phyloP scores from a whole-genome alignment of 2,888 invertebrate genomes.

The Julus scandinavius region DNA sequence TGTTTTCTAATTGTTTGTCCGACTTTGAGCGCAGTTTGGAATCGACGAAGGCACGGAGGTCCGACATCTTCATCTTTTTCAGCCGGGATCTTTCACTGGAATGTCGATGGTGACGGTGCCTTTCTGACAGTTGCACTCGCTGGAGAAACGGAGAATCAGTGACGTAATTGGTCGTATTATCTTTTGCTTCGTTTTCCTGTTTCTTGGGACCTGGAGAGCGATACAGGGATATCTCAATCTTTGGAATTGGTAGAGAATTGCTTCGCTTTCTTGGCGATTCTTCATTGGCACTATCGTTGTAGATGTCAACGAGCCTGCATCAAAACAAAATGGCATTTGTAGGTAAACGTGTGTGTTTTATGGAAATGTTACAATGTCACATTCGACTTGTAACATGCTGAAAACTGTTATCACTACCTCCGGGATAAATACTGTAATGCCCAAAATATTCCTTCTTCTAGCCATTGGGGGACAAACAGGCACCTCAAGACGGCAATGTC shows the following conservation, averaged over 20 bases:
- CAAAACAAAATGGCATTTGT: conserved; percentile 14
- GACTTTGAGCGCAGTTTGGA: conserved; percentile 90
- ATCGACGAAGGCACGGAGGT: conserved; percentile 90
- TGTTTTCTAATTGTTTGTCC: conserved; percentile 89
- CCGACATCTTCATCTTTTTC: conserved; percentile 84
- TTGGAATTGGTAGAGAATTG: conserved; percentile 92
- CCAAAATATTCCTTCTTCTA: conserved; percentile 98
- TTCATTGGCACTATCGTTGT: conserved; percentile 81
- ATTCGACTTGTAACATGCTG: no score
- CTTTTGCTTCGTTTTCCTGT: conserved; percentile 53
- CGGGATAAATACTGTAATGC: conserved; percentile 91
- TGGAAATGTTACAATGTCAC: not conserved
- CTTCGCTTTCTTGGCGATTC: conserved; percentile 86
- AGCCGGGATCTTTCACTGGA: conserved; percentile 58
- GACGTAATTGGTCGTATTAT: conserved; percentile 48
- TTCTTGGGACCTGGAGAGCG: conserved; percentile 58
- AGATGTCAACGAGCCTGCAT: conserved; percentile 83
- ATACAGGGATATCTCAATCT: conserved; percentile 81
- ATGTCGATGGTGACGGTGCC: conserved; percentile 56
- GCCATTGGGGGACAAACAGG: conserved; percentile 96
- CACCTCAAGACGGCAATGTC: conserved; percentile 97
- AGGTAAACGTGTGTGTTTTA: not conserved
- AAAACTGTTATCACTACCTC: conserved; percentile 70
- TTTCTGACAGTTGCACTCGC: conserved; percentile 62
- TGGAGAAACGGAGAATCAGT: conserved; percentile 59